Base-by-base conservation (phyloP, 2,888 invertebrate genomes). In the Teinopalpus imperialis region DNA sequence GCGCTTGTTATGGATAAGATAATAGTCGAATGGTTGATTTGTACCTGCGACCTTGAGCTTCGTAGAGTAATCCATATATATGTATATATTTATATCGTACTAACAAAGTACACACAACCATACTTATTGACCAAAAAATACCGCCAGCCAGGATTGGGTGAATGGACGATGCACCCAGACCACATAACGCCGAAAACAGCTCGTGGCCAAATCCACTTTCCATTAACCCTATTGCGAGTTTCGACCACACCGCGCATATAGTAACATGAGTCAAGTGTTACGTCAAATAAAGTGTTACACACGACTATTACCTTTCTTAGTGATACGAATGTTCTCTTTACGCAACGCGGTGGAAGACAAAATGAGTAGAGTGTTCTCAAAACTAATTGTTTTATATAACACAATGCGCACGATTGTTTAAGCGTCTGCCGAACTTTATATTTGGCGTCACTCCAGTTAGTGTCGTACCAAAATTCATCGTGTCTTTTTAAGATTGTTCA, bases 151-250 rank as follows among this genome's bases (percentile, higher is more conserved):
- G 48, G 35, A 32, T 23, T 49, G 45, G 52, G 54, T 57, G 56
- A 59, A 54, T 45, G 61, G 56, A 46, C 26, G 43, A 36, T 27
- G 44, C 26, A 37, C 32, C 30, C 49, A 51, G 46, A 43, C 49
- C 40, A 42, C 24, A 30, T 53, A 58, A 54, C 57, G 53, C 63
- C 63, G 63, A 67, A 63, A 63, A 59, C 52, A 54, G 56, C 59
- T 57, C 56, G 70, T 66, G 54, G 64, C 56, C n/a, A 57, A 72
- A 63, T 72, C 75, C 64, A 80, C 81, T 81, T 81, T 81, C 82
- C 40, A 53, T 54, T 67, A 63, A 64, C 57, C 62, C 58, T 61
- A 61, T 61, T 58, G 54, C 20, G 52, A 32, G 30, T 30, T 39
- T 31, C 26, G 30, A 37, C 20, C 20, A 29, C 54, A 48, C 56